A percentile compares a stretch with the other conserved stretches of the same genome.
Conservation (phyloP, 2,113 vertebrate genomes). For the Pomatostomus ruficeps region DNA sequence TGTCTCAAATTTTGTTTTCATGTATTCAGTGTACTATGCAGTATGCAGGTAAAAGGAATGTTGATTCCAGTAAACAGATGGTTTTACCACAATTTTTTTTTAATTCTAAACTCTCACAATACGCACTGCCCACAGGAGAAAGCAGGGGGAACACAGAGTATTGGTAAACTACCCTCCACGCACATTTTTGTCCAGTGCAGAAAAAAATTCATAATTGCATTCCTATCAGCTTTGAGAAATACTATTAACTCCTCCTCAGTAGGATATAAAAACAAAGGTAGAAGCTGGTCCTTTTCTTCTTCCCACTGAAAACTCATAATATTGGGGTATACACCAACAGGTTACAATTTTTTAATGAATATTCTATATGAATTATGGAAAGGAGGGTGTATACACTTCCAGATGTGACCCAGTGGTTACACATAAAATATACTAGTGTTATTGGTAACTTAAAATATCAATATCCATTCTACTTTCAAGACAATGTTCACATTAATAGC, state of each 20-base stretch:
- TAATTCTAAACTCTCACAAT: background rate
- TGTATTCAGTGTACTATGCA: background rate
- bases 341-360: background rate
- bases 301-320: background rate
- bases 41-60: background rate
- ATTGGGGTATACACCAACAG: background rate
- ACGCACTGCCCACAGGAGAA: fast-evolving
- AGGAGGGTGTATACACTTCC: background rate
- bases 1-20: background rate
- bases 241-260: background rate
- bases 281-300: background rate
- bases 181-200: background rate
- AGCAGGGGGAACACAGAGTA: background rate
- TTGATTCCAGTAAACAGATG: background rate
- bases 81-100: background rate
- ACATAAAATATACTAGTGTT: background rate
- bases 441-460: background rate
- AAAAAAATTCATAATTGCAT: background rate
- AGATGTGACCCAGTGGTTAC: background rate
- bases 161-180: background rate
- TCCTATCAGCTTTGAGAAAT: background rate
- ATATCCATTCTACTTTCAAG: background rate
- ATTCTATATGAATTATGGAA: background rate
- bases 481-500: background rate
- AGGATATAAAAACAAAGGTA: background rate